Conservation (phyloP, 64 coral and sea anemone genomes). For the Montipora cactus region DNA sequence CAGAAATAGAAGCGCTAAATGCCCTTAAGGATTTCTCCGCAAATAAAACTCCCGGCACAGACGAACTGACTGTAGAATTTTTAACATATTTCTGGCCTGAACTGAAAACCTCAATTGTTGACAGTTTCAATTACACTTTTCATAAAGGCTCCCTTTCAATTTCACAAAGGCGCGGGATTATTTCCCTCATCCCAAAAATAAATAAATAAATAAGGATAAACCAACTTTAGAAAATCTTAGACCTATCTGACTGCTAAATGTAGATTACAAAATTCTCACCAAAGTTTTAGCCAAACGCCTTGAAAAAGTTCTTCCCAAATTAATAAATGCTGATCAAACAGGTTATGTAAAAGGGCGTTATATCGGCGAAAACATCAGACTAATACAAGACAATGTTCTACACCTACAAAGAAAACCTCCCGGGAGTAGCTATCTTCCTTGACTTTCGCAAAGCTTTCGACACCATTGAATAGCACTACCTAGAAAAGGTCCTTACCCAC, state of each 20-base stretch:
- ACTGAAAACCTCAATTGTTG: background rate
- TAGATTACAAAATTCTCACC: too few relatives aligned
- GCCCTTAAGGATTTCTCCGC: slow-evolving; percentile 1
- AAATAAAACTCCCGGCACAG: background rate
- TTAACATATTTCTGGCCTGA: slow-evolving; percentile 2
- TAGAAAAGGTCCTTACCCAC: too few relatives aligned
- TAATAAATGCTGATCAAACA: background rate
- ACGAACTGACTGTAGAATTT: background rate
- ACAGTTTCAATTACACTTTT: background rate
- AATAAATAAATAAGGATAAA: background rate
- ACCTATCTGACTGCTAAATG: background rate
- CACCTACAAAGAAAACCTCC: too few relatives aligned
- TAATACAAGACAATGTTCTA: too few relatives aligned
- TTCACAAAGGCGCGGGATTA: background rate
- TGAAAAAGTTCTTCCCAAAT: background rate
- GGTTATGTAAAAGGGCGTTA: background rate
- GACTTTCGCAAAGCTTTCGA: background rate
- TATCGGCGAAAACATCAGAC: too few relatives aligned
- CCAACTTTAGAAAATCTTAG: background rate
- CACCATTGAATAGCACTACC: too few relatives aligned
- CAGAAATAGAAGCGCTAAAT: background rate
- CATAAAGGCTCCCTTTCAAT: background rate
- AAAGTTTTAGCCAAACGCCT: too few relatives aligned
- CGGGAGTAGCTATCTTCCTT: background rate
- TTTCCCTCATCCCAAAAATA: background rate